Evolutionary conservation across 1,140 invertebrate species (phyloP).

Genomic region (Diabrotica virgifera): DNA sequence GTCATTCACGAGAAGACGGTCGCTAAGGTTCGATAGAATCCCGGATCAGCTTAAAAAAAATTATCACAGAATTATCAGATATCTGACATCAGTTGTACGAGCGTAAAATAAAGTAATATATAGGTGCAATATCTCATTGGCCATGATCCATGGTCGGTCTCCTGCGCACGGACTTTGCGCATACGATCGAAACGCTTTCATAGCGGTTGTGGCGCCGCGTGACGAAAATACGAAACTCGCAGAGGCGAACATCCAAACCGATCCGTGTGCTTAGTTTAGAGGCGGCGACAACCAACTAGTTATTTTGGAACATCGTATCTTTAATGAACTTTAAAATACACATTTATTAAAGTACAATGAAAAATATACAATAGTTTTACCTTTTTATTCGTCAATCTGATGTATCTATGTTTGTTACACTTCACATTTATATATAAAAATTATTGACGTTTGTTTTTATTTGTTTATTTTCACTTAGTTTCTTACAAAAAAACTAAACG

Average conservation of each 20-base stretch:
- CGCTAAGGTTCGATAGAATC: neutral
- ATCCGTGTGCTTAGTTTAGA: neutral
- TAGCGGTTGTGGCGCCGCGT: constrained; percentile 20
- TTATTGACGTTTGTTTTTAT: no score
- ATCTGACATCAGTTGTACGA: constrained; percentile 13
- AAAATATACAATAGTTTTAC: no score
- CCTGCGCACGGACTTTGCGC: constrained; percentile 20
- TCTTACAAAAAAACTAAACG: no score
- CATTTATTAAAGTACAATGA: no score
- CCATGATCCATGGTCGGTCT: constrained; percentile 10
- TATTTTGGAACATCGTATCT: neutral
- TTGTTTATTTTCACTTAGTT: no score
- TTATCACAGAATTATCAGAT: constrained; percentile 15
- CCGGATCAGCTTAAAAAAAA: neutral
- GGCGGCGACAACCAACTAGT: neutral
- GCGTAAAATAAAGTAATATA: constrained; percentile 9
- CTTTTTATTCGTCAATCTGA: no score
- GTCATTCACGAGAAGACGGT: constrained; percentile 1
- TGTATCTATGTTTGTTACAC: no score
- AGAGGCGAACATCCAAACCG: constrained; percentile 11
- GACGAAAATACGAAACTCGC: constrained; percentile 16
- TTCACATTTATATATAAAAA: no score
- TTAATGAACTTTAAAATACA: no score
- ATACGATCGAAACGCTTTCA: constrained; percentile 26
- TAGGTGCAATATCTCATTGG: constrained; percentile 17